Conservation (phyloP, 2,888 invertebrate species). For the Nasonia oneida region DNA sequence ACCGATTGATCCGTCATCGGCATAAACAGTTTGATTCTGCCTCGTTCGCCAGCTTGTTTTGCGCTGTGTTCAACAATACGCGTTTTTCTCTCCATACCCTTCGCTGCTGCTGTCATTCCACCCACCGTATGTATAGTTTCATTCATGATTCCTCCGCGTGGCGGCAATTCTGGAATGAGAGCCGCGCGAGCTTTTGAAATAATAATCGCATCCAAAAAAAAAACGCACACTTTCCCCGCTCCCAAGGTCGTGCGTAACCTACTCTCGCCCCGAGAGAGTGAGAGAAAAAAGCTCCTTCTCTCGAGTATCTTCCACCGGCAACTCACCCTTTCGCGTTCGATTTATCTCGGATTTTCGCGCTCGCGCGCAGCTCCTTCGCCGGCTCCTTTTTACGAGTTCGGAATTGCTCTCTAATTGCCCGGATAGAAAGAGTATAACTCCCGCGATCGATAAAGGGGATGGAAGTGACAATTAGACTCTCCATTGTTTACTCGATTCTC, state of each 20-base stretch:
- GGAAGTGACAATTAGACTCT: slow-evolving; percentile 44
- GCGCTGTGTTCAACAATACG: not conserved
- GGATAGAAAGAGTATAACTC: not conserved
- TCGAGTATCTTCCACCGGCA: not conserved
- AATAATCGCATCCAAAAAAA: not conserved
- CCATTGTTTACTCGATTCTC: slow-evolving; percentile 1
- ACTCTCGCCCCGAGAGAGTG: not conserved
- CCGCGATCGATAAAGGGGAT: slow-evolving; percentile 34
- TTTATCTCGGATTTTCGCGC: slow-evolving; percentile 41
- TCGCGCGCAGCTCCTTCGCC: not conserved
- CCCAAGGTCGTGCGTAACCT: not conserved
- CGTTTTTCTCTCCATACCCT: not conserved
- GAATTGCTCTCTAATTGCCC: slow-evolving; percentile 59
- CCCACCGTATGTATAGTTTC: not conserved
- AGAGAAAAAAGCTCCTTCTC: not conserved
- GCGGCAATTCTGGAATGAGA: not conserved
- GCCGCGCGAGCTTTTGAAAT: not conserved
- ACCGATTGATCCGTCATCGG: not conserved
- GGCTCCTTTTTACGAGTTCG: slow-evolving; percentile 34
- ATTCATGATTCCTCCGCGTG: slow-evolving; percentile 24
- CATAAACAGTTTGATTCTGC: slow-evolving; percentile 52
- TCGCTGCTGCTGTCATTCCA: not conserved
- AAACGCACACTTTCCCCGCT: not conserved
- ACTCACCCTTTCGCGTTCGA: slow-evolving; percentile 40
- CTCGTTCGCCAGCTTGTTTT: slow-evolving; percentile 12